A percentile compares a stretch with the other conserved stretches of the same genome.
Evolutionary conservation across 2,888 invertebrate species (phyloP).

Genomic region (Tachina grossa): DNA sequence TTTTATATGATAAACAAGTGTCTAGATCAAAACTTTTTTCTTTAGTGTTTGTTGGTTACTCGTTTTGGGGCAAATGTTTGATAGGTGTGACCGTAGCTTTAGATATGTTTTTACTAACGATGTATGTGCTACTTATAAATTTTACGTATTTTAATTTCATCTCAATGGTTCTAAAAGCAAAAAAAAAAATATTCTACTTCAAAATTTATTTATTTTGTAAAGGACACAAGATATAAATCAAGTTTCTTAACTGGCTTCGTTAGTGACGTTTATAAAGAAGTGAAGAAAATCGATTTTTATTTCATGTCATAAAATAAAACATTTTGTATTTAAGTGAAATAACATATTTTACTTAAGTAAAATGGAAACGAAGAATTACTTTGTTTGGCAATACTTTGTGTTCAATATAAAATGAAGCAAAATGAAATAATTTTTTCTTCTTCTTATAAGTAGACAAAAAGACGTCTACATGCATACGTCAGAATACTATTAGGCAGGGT

Average conservation of each 20-base stretch:
- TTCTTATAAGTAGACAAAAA: conserved; percentile 37
- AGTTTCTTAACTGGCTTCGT: background rate
- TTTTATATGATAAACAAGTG: no score
- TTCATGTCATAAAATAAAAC: conserved; percentile 10
- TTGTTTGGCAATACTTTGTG: background rate
- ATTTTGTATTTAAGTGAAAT: background rate
- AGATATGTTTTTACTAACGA: background rate
- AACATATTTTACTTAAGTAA: background rate
- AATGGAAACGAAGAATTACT: no score
- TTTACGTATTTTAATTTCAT: background rate
- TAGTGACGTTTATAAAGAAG: background rate
- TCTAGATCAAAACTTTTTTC: no score
- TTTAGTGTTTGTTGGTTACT: no score
- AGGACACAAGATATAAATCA: background rate
- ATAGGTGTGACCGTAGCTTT: no score
- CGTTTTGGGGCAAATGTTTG: no score
- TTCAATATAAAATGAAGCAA: background rate
- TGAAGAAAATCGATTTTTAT: conserved; percentile 18
- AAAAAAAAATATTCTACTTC: background rate
- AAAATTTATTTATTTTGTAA: background rate
- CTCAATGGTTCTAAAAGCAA: background rate
- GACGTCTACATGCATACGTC: conserved; percentile 17
- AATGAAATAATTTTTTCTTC: conserved; percentile 1
- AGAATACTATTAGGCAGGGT: no score
- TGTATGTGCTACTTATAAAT: background rate